A percentile compares a stretch with the other conserved stretches of the same genome.
These are phyloP conservation scores for Rhinogobius similis DNA, from an alignment of 2,113 vertebrate genomes.

Conservation along the genomic window DNA sequence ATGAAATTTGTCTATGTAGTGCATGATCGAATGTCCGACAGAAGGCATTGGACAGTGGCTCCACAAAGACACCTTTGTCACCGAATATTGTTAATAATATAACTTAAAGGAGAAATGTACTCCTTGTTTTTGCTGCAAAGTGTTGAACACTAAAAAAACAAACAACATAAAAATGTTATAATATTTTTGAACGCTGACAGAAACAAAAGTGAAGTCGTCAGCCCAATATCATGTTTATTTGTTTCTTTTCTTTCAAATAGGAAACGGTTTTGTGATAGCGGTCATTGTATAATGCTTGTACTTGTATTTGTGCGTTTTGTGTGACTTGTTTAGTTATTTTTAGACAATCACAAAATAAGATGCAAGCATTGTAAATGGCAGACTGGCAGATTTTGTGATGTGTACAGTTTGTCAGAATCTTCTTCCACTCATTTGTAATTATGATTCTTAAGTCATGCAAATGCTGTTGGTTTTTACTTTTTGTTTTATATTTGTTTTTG, in stretches of 20 bases:
- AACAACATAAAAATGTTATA: conserved; percentile 81
- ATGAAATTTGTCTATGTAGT: conserved; percentile 70
- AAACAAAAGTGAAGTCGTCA: conserved; percentile 65
- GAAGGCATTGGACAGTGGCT: conserved; percentile 69
- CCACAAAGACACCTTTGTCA: conserved; percentile 71
- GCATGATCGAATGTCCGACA: conserved; percentile 68
- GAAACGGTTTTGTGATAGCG: conserved; percentile 79
- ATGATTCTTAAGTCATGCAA: conserved; percentile 83
- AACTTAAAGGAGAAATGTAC: conserved; percentile 71
- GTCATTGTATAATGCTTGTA: conserved; percentile 83
- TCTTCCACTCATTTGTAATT: conserved; percentile 86
- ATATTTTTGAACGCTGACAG: conserved; percentile 77
- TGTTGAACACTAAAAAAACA: conserved; percentile 88
- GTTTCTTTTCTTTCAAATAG: conserved; percentile 69
- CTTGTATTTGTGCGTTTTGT: conserved; percentile 83
- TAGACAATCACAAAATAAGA: conserved; percentile 86
- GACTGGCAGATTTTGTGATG: conserved; percentile 83
- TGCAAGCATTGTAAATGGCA: conserved; percentile 85
- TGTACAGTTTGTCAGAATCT: conserved; percentile 83
- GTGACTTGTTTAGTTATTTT: conserved; percentile 83
- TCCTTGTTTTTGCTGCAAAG: conserved; percentile 84
- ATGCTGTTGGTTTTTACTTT: conserved; percentile 85
- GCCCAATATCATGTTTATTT: conserved; percentile 73
- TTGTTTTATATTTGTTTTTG: conserved; percentile 81
- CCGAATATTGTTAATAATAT: conserved; percentile 80